These are phyloP conservation scores for Linhomoeus sp. DNA, from an alignment of 2,888 invertebrate species.

Conservation along the genomic window DNA sequence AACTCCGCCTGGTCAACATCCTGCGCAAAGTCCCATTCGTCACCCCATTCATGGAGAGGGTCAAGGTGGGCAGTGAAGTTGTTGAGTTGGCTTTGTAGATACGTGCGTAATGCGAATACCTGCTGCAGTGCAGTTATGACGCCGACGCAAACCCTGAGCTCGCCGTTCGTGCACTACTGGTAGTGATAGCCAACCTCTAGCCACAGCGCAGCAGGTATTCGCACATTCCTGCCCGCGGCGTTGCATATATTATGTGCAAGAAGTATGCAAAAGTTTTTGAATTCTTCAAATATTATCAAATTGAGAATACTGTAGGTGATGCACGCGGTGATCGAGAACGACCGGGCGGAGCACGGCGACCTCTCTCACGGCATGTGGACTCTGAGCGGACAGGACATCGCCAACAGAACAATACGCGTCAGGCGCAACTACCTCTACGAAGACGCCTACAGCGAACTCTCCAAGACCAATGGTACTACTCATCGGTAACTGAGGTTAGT, in stretches of 20 bases:
- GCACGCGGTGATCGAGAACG: conserved; percentile 47
- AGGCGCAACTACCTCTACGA: conserved; percentile 78
- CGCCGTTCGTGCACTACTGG: too few species aligned
- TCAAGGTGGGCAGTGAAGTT: background rate
- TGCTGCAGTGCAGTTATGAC: too few species aligned
- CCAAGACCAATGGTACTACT: conserved; percentile 70
- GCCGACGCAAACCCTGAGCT: too few species aligned
- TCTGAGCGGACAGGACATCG: too few species aligned
- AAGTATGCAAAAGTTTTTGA: background rate
- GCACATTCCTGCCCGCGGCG: too few species aligned
- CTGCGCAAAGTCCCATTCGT: background rate
- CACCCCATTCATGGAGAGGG: background rate
- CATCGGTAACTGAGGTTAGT: too few species aligned
- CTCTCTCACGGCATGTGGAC: too few species aligned
- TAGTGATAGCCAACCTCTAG: too few species aligned
- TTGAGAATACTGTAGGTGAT: conserved; percentile 31
- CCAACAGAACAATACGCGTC: too few species aligned
- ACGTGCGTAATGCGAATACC: too few species aligned
- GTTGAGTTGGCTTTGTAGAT: background rate
- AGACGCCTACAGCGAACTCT: conserved; percentile 89
- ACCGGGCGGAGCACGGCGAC: conserved; percentile 21
- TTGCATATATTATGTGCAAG: background rate
- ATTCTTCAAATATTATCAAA: conserved; percentile 12
- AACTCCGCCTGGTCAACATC: too few species aligned
- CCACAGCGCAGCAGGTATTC: too few species aligned